Base-by-base conservation (phyloP, 1,140 invertebrate genomes). In the Trypoxylus dichotomus region DNA sequence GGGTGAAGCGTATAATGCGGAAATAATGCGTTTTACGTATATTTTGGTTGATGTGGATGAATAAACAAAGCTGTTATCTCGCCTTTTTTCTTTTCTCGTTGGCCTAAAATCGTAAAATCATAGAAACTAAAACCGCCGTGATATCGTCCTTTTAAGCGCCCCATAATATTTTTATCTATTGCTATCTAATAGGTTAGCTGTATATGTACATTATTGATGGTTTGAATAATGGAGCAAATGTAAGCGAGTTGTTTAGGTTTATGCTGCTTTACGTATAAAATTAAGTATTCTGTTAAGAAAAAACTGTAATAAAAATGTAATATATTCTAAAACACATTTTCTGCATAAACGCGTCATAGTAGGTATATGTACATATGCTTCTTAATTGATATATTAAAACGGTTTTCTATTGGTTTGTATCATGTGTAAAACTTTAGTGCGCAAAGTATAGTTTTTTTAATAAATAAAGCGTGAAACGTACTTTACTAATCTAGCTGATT, bases 11-110 rank as follows among this genome's bases (percentile, higher is more conserved):
- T 68, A 68, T 68, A 68, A 68, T 68, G 60, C 24, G 60, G 19
- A 68, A 68, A 68, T 68, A 68, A 68, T 68, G 15, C 60, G 60
- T 68, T 68, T 68, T 68, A 68, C n/a, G 60, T 68, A 68, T 13
- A 68, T 68, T 68, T 68, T 68, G 60, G 60, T 68, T 13, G 60
- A 68, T 68, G 21, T 68, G 60, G 7, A 24, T 68, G 60, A 68
- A 68, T 68, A 68, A 68, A 68, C 60, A 68, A 68, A 68, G 60
- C 60, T 24, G 60, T 68, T 68, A 68, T 68, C 60, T 68, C 19
- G 24, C 21, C 10, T 68, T 68, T 68, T 68, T 68, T 25, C 24
- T 24, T 27, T 68, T 68, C 27, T 24, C 60, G 21, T 68, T 68
- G 24, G 60, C 21, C 60, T 10, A 15, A 29, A 3, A 24, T 10